These are phyloP conservation scores for Plagiodera versicolora DNA, from an alignment of 2,888 invertebrate species.

Conservation along the genomic window DNA sequence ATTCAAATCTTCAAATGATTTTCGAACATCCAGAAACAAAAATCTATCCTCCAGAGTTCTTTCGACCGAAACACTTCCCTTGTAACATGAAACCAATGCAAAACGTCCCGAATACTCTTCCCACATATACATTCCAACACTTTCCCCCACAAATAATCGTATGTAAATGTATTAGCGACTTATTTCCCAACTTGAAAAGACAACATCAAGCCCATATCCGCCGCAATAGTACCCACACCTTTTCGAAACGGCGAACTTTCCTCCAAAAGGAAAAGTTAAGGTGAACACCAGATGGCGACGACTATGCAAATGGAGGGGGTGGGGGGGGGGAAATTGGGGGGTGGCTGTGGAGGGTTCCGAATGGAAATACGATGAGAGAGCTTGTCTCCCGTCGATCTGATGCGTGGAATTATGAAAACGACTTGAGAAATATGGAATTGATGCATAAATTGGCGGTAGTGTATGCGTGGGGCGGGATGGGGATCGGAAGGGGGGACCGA, in stretches of 20 bases:
- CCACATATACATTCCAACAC: background rate
- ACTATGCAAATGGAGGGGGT: slow-evolving; percentile 55
- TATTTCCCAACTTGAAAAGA: background rate
- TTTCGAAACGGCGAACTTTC: slow-evolving; percentile 43
- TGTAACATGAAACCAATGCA: too few relatives aligned
- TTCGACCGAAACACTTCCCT: too few relatives aligned
- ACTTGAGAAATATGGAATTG: slow-evolving; percentile 58
- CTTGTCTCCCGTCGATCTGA: slow-evolving; percentile 52
- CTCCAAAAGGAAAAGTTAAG: slow-evolving; percentile 55
- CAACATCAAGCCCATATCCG: slow-evolving; percentile 34
- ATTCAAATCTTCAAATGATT: too few relatives aligned
- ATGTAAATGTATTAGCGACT: background rate
- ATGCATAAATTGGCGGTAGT: slow-evolving; percentile 52
- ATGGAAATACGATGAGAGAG: slow-evolving; percentile 41
- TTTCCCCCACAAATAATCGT: background rate
- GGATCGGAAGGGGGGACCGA: background rate
- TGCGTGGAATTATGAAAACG: slow-evolving; percentile 57
- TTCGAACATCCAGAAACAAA: too few relatives aligned
- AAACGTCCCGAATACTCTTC: background rate
- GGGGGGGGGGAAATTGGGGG: slow-evolving; percentile 17
- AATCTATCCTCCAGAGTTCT: too few relatives aligned
- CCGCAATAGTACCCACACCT: slow-evolving; percentile 53
- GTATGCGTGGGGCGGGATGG: slow-evolving; percentile 2
- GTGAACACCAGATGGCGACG: slow-evolving; percentile 58
- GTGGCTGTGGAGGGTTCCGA: too few relatives aligned